Conservation (phyloP, 1,140 invertebrate genomes). For the Tetragnatha versicolor region DNA sequence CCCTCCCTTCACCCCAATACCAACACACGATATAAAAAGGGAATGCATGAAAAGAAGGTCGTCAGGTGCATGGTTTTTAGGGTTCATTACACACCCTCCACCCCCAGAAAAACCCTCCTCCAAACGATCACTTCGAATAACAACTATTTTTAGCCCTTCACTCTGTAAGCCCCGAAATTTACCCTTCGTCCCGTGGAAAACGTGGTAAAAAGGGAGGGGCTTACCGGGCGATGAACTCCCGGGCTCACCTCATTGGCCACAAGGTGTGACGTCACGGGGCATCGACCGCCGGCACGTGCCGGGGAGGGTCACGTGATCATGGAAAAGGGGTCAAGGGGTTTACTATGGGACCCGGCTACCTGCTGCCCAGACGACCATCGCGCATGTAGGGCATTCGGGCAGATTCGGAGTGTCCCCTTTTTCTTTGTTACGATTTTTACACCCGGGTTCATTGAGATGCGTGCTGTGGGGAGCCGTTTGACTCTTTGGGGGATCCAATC, state of each 20-base stretch:
- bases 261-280: neutral
- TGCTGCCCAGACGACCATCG: neutral
- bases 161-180: slow-evolving; percentile 23
- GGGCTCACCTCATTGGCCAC: neutral
- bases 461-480: too few relatives aligned
- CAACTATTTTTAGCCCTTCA: slow-evolving; percentile 23
- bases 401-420: neutral
- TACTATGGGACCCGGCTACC: neutral
- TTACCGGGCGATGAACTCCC: neutral
- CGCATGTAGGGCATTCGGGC: slow-evolving; percentile 27
- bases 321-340: slow-evolving; percentile 21
- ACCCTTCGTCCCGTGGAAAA: neutral
- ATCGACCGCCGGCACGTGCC: slow-evolving; percentile 39
- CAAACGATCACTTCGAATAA: neutral
- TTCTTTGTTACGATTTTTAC: neutral
- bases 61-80: slow-evolving; percentile 5
- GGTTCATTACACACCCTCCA: slow-evolving; percentile 1
- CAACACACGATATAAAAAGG: too few relatives aligned
- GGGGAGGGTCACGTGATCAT: slow-evolving; percentile 30
- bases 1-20: too few relatives aligned
- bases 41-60: neutral
- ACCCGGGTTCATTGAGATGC: too few relatives aligned
- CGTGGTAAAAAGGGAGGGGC: neutral
- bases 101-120: neutral
- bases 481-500: too few relatives aligned